Conservation (phyloP, 2,888 invertebrate genomes). For the Unio pictorum region DNA sequence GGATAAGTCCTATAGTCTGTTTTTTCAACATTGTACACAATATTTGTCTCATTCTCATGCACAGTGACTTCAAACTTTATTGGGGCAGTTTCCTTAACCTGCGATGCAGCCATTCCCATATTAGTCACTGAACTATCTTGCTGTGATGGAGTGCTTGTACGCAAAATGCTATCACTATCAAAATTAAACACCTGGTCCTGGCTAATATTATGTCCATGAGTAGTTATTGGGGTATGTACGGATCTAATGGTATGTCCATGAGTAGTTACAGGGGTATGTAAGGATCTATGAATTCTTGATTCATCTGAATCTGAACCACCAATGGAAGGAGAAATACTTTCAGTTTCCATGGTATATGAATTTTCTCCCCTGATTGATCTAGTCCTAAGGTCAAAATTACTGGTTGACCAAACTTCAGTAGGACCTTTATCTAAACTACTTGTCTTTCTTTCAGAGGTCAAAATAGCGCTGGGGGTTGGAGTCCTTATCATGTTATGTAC, state of each 20-base stretch:
- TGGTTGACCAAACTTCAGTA: slow-evolving; percentile 46
- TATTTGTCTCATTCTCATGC: slow-evolving; percentile 55
- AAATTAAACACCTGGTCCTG: no score
- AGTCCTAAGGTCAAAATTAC: slow-evolving; percentile 19
- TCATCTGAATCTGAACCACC: slow-evolving; percentile 23
- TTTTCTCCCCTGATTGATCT: slow-evolving; percentile 27
- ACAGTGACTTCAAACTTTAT: slow-evolving; percentile 54
- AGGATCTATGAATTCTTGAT: slow-evolving; percentile 42
- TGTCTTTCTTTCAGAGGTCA: slow-evolving; percentile 17
- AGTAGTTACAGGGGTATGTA: slow-evolving; percentile 13
- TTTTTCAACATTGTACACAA: slow-evolving; percentile 58
- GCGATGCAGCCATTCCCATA: not conserved
- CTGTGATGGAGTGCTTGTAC: no score
- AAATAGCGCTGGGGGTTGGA: slow-evolving; percentile 21
- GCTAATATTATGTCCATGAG: slow-evolving; percentile 3
- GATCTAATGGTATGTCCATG: slow-evolving; percentile 15
- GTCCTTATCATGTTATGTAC: slow-evolving; percentile 18
- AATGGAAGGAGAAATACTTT: slow-evolving; percentile 32
- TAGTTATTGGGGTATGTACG: slow-evolving; percentile 16
- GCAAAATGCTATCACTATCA: no score
- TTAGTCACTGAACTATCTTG: no score
- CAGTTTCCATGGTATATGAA: slow-evolving; percentile 42
- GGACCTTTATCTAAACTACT: slow-evolving; percentile 31
- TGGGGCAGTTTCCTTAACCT: slow-evolving; percentile 21
- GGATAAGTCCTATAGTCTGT: slow-evolving; percentile 57